Evolutionary conservation across 1,140 invertebrate genomes (phyloP).

Genomic region (Sitodiplosis mosellana): DNA sequence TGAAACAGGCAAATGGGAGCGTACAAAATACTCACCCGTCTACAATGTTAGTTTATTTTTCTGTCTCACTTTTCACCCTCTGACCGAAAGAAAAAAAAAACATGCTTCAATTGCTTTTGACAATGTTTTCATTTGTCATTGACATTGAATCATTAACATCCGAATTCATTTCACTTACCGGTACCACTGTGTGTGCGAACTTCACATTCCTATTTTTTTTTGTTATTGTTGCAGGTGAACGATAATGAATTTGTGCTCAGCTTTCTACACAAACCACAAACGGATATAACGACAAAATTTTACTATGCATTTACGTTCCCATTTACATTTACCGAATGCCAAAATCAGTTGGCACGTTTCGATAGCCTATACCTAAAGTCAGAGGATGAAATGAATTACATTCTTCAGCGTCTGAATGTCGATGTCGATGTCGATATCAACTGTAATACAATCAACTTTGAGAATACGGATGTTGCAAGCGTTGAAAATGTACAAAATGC

Average conservation of each 20-base stretch:
- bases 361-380: not conserved
- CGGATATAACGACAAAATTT: constrained; percentile 30
- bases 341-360: constrained; percentile 37
- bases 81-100: not conserved
- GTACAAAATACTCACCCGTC: constrained; percentile 49
- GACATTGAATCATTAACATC: no score
- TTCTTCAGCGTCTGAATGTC: not conserved
- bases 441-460: not conserved
- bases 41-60: constrained; percentile 4
- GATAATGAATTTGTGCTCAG: constrained; percentile 57
- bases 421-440: not conserved
- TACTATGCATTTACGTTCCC: constrained; percentile 90
- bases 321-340: constrained; percentile 62
- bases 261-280: constrained; percentile 57
- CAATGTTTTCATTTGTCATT: no score
- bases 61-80: not conserved
- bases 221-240: constrained; percentile 40
- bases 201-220: not conserved
- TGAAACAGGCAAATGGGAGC: constrained; percentile 58
- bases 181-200: not conserved
- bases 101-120: no score
- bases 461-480: not conserved
- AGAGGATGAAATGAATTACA: not conserved
- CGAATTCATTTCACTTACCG: no score
- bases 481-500: not conserved